phyloP scores from a whole-genome alignment of 1,140 invertebrate species.

The Thaumetopoea pityocampa region DNA sequence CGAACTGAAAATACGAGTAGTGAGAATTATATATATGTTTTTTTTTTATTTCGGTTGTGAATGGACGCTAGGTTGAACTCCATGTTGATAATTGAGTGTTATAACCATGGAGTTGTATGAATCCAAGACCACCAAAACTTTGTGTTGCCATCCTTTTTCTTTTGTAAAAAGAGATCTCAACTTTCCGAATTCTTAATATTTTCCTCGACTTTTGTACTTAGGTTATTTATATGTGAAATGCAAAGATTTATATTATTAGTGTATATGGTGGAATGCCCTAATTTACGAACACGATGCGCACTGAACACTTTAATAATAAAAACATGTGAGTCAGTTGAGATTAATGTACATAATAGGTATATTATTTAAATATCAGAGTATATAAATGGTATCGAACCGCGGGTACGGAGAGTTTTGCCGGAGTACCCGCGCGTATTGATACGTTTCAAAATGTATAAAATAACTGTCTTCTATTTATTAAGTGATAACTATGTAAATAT shows the following conservation, averaged over 20 bases:
- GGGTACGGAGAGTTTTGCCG: constrained; percentile 13
- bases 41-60: too few relatives aligned
- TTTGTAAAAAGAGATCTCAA: constrained; percentile 13
- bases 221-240: constrained; percentile 7
- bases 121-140: too few relatives aligned
- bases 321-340: constrained; percentile 18
- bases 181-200: constrained; percentile 15
- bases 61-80: too few relatives aligned
- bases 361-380: constrained; percentile 22
- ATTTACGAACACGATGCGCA: constrained; percentile 3
- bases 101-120: too few relatives aligned
- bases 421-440: constrained; percentile 15
- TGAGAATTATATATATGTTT: too few relatives aligned
- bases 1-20: too few relatives aligned
- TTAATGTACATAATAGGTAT: constrained; percentile 24
- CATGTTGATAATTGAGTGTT: too few relatives aligned
- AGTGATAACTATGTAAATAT: constrained; percentile 53
- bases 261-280: too few relatives aligned
- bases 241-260: constrained; percentile 14
- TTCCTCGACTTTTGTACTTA: constrained; percentile 9
- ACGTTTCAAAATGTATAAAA: constrained; percentile 27
- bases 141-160: constrained; percentile 2
- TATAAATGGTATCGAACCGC: constrained; percentile 19
- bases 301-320: constrained; percentile 6
- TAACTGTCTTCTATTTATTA: constrained; percentile 33